phyloP scores from a whole-genome alignment of 2,113 vertebrate species.

The Himantopus leucocephalus region DNA sequence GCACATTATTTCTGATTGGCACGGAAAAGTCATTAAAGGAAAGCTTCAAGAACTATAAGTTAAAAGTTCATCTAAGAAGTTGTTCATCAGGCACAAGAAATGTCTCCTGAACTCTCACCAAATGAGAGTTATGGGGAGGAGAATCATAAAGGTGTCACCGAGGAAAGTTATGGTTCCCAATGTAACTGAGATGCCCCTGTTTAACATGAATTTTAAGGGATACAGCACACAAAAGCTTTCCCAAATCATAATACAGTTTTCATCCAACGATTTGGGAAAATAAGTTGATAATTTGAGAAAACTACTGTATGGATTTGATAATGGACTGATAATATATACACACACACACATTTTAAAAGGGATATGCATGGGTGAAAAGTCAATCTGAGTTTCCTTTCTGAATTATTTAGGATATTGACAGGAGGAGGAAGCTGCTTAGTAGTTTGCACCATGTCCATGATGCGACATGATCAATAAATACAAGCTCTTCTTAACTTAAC shows the following conservation, averaged over 20 bases:
- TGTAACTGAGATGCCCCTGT: not conserved
- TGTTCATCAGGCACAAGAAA: not conserved
- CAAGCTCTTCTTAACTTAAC: not conserved
- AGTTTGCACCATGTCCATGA: slow-evolving; percentile 14
- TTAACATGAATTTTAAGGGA: not conserved
- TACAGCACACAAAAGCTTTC: not conserved
- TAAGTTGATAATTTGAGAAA: not conserved
- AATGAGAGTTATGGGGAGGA: not conserved
- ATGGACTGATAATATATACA: not conserved
- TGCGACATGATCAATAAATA: slow-evolving; percentile 61
- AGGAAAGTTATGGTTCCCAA: not conserved
- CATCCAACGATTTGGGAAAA: not conserved
- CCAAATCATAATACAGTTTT: not conserved
- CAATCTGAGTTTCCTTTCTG: slow-evolving; percentile 16
- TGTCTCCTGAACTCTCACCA: not conserved
- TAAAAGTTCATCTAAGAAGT: not conserved
- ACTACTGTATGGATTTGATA: not conserved
- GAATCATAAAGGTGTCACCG: not conserved
- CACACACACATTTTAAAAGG: not conserved
- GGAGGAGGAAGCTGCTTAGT: slow-evolving; percentile 55
- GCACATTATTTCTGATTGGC: not conserved
- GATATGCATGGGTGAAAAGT: not conserved
- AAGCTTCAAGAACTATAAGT: not conserved
- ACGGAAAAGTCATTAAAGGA: not conserved
- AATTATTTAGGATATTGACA: slow-evolving; percentile 65